Conservation (phyloP, 2,797 vertebrate species). For the Leucoraja ocellata region DNA sequence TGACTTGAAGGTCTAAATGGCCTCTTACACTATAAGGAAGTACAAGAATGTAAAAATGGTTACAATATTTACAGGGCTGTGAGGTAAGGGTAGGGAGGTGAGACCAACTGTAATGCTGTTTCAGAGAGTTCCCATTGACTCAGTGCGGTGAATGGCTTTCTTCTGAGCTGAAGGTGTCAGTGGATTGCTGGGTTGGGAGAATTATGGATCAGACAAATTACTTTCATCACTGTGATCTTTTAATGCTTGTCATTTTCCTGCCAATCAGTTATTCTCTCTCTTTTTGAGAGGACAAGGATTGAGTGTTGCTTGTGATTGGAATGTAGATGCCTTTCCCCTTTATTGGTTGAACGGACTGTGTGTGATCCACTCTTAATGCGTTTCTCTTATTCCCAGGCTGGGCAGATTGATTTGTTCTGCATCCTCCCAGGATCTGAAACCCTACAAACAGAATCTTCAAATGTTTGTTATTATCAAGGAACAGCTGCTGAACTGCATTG, state of each 20-base stretch:
- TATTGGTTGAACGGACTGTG: not conserved
- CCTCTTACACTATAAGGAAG: too few relatives aligned
- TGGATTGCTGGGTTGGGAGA: not conserved
- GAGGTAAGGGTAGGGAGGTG: not conserved
- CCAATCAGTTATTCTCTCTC: not conserved
- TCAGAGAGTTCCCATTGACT: not conserved
- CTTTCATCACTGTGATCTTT: not conserved
- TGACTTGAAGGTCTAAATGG: too few relatives aligned
- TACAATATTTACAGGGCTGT: not conserved
- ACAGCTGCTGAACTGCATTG: constrained; percentile 53
- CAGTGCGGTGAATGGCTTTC: not conserved
- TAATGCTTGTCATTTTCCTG: not conserved
- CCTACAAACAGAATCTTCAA: constrained; percentile 50
- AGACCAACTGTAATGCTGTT: not conserved
- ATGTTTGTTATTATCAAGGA: constrained; percentile 54
- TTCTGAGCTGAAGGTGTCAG: not conserved
- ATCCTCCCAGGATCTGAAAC: constrained; percentile 53
- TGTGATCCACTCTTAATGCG: not conserved
- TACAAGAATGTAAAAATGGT: too few relatives aligned
- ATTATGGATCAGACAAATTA: not conserved
- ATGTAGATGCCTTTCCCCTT: not conserved
- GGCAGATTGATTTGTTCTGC: constrained; percentile 58
- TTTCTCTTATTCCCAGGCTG: constrained; percentile 51
- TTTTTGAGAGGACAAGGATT: not conserved
- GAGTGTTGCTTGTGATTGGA: not conserved